These are phyloP conservation scores for Hirtodrosophila duncani DNA, from an alignment of 2,888 invertebrate species.

Conservation along the genomic window DNA sequence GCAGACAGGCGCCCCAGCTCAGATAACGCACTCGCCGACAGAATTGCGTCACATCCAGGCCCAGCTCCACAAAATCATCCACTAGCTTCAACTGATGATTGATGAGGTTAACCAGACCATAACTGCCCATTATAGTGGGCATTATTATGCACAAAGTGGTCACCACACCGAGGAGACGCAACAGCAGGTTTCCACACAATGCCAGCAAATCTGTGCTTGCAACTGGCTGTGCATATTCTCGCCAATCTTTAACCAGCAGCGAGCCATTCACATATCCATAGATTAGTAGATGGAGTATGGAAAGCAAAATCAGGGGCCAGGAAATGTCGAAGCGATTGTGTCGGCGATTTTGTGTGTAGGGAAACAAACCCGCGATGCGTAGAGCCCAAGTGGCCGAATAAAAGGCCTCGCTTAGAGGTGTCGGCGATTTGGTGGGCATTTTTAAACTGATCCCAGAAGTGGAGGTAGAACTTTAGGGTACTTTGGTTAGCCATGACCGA, in stretches of 20 bases:
- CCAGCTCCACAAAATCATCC: slow-evolving; percentile 26
- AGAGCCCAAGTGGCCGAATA: slow-evolving; percentile 25
- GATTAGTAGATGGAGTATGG: slow-evolving; percentile 31
- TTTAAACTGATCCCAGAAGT: too few relatives aligned
- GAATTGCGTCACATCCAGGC: slow-evolving; percentile 28
- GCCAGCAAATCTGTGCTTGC: slow-evolving; percentile 35
- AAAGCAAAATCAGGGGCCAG: slow-evolving; percentile 18
- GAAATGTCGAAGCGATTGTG: slow-evolving; percentile 33
- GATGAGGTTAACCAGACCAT: slow-evolving; percentile 11
- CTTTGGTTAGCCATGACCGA: too few relatives aligned
- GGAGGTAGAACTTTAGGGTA: too few relatives aligned
- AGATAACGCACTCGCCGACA: slow-evolving; percentile 26
- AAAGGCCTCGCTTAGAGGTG: too few relatives aligned
- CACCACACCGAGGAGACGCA: slow-evolving; percentile 39
- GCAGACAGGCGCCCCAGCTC: neutral
- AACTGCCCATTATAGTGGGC: slow-evolving; percentile 20
- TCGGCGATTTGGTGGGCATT: too few relatives aligned
- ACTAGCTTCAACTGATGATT: slow-evolving; percentile 34
- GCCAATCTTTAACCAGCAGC: slow-evolving; percentile 35
- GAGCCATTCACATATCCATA: slow-evolving; percentile 49
- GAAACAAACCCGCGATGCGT: slow-evolving; percentile 46
- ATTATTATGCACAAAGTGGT: slow-evolving; percentile 37
- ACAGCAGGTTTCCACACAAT: slow-evolving; percentile 33
- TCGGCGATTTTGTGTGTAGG: slow-evolving; percentile 20
- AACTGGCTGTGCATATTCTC: slow-evolving; percentile 44